These are phyloP conservation scores for Balaeniceps rex DNA, from an alignment of 2,113 vertebrate genomes.

Conservation along the genomic window DNA sequence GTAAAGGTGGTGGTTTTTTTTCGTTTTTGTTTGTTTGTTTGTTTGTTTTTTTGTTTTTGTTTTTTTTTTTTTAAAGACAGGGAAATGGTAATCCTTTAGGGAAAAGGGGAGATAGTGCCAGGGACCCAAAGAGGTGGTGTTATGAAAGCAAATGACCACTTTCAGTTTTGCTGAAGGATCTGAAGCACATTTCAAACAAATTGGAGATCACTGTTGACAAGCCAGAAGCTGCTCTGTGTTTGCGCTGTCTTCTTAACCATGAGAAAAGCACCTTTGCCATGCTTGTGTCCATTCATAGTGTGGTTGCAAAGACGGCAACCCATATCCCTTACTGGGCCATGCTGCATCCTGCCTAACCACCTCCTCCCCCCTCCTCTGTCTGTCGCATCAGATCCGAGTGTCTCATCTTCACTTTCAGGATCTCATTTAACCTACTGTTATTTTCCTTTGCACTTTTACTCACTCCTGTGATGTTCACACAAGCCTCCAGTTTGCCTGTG, in stretches of 20 bases:
- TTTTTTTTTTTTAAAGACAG: neutral
- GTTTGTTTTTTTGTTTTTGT: no score
- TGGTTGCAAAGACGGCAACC: neutral
- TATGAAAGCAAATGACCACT: neutral
- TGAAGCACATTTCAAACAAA: neutral
- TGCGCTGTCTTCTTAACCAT: neutral
- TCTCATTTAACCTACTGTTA: neutral
- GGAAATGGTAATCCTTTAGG: neutral
- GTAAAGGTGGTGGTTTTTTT: neutral
- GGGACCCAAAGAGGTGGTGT: neutral
- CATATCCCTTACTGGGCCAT: neutral
- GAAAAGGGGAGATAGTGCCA: neutral
- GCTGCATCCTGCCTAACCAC: neutral
- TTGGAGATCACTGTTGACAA: neutral
- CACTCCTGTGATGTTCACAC: neutral
- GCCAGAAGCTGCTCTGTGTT: neutral
- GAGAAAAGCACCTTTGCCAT: neutral
- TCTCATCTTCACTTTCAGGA: neutral
- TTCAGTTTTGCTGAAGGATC: neutral
- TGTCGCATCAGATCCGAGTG: neutral
- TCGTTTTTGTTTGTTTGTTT: no score
- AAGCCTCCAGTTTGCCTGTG: neutral
- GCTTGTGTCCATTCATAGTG: neutral
- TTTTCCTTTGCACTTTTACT: neutral
- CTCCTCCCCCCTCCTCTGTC: neutral